These are phyloP conservation scores for Cataglyphis cursor DNA, from an alignment of 2,888 invertebrate genomes.

Conservation along the genomic window DNA sequence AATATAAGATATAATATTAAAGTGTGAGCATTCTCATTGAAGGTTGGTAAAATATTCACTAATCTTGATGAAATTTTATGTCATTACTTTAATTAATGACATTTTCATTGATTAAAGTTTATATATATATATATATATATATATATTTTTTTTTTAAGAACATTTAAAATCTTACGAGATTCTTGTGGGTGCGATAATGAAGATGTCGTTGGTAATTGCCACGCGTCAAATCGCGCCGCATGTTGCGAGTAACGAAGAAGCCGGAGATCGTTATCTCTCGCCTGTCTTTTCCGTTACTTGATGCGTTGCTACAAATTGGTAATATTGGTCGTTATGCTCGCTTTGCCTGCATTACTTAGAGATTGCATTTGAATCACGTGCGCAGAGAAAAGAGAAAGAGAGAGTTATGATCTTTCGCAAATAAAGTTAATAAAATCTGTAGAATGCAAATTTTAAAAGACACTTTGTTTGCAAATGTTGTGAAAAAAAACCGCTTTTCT, in stretches of 20 bases:
- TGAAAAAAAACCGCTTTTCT: background rate
- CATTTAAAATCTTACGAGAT: conserved; percentile 13
- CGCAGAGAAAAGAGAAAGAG: background rate
- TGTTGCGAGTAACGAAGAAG: conserved; percentile 17
- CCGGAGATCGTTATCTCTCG: conserved; percentile 25
- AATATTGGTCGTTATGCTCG: conserved; percentile 24
- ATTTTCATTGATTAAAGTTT: too few relatives aligned
- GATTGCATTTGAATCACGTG: background rate
- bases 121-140: too few relatives aligned
- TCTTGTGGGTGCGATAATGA: conserved; percentile 25
- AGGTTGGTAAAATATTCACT: too few relatives aligned
- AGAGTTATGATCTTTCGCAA: background rate
- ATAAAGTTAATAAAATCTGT: background rate
- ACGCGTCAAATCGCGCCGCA: conserved; percentile 22
- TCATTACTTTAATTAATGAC: too few relatives aligned
- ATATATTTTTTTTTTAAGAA: too few relatives aligned
- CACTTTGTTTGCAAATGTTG: background rate
- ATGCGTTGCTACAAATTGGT: conserved; percentile 11
- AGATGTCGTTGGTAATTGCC: conserved; percentile 30
- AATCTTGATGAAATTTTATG: too few relatives aligned
- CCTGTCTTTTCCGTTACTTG: conserved; percentile 24
- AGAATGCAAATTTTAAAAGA: background rate
- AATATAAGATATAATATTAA: too few relatives aligned
- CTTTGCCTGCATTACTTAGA: background rate
- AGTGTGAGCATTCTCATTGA: too few relatives aligned